A percentile compares a stretch with the other conserved stretches of the same genome.
These are phyloP conservation scores for Mastomys coucha DNA, from an alignment of 2,113 vertebrate genomes.

Conservation along the genomic window DNA sequence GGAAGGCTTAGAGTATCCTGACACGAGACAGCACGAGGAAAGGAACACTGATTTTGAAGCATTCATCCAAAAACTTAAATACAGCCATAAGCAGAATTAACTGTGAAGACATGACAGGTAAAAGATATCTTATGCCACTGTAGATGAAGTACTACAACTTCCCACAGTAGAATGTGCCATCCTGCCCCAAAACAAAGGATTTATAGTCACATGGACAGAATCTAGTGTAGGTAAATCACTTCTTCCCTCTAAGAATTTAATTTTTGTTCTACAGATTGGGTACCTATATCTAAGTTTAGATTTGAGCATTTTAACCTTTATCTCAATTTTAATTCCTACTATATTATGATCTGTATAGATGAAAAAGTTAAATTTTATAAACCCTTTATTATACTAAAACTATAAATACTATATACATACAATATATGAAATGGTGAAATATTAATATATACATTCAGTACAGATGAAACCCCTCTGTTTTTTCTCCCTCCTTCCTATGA, in stretches of 20 bases:
- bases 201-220: not conserved
- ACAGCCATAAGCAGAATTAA: not conserved
- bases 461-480: not conserved
- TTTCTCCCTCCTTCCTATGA: not conserved
- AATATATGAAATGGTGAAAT: not conserved
- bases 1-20: not conserved
- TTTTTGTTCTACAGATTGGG: not conserved
- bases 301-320: conserved; percentile 24
- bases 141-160: not conserved
- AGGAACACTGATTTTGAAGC: not conserved
- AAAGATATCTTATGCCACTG: conserved; percentile 9
- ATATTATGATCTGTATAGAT: not conserved
- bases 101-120: not conserved
- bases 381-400: not conserved
- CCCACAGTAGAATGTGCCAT: not conserved
- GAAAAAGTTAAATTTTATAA: not conserved
- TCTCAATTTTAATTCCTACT: conserved; percentile 25
- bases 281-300: conserved; percentile 2
- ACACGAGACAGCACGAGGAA: not conserved
- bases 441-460: not conserved
- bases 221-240: not conserved
- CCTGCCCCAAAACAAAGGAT: not conserved
- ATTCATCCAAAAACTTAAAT: not conserved
- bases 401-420: not conserved
- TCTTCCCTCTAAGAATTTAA: conserved; percentile 40